These are phyloP conservation scores for Rattus norvegicus DNA, from an alignment of 2,113 vertebrate genomes.

Conservation along the genomic window DNA sequence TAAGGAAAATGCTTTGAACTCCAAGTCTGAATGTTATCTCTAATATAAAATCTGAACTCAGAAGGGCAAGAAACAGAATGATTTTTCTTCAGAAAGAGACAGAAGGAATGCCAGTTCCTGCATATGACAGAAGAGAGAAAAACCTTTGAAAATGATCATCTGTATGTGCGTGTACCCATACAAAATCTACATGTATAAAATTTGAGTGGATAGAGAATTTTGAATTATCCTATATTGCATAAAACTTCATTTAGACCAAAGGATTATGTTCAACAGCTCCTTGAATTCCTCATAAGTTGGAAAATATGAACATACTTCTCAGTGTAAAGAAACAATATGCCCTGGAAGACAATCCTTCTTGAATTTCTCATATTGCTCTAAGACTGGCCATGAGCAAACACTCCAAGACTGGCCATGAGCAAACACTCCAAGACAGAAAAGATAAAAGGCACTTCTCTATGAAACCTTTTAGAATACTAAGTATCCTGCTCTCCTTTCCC, in stretches of 20 bases:
- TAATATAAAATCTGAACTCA: background rate
- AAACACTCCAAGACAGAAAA: background rate
- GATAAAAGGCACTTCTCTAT: background rate
- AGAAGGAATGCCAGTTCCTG: background rate
- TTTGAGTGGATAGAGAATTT: background rate
- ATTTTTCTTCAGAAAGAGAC: background rate
- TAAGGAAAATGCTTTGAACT: background rate
- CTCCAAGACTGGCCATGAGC: background rate
- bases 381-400: background rate
- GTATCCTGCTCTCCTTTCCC: background rate
- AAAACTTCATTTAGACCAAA: background rate
- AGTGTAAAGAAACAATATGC: background rate
- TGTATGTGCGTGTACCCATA: background rate
- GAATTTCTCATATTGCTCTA: background rate
- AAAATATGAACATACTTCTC: background rate
- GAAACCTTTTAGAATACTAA: background rate
- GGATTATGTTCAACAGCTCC: background rate
- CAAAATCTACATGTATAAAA: background rate
- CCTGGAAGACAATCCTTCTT: background rate
- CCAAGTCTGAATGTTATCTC: background rate
- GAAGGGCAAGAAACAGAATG: background rate
- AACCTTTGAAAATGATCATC: background rate
- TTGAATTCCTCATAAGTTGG: background rate
- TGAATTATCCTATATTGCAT: background rate
- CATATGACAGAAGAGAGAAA: background rate